Evolutionary conservation across 2,888 invertebrate genomes (phyloP).

Genomic region (Parasteatoda lunata): DNA sequence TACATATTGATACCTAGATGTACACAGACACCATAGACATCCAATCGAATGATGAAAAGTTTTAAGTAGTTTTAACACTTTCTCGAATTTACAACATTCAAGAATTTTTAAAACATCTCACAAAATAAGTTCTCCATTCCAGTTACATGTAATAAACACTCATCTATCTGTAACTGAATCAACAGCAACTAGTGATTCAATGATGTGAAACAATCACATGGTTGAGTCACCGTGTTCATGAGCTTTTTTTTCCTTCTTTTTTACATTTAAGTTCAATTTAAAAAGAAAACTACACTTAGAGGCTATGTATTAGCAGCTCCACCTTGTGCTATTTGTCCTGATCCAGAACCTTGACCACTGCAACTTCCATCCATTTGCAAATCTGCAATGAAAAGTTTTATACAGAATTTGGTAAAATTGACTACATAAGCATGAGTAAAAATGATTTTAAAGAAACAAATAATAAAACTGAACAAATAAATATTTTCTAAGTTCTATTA

Average conservation of each 20-base stretch:
- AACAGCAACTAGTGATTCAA: constrained; percentile 17
- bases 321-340: constrained; percentile 18
- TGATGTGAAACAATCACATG: neutral
- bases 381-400: constrained; percentile 21
- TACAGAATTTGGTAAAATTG: no score
- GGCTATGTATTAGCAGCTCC: constrained; percentile 50
- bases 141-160: neutral
- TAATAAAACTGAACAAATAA: no score
- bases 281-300: neutral
- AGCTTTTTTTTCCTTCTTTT: constrained; percentile 14
- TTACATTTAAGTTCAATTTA: neutral
- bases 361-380: constrained; percentile 51
- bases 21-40: neutral
- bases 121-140: neutral
- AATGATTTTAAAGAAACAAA: no score
- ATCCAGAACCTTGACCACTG: constrained; percentile 19
- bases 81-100: neutral
- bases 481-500: no score
- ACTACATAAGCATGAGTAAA: no score
- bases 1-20: neutral
- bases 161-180: constrained; percentile 15
- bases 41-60: neutral
- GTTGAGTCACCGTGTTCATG: constrained; percentile 15
- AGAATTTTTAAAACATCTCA: neutral
- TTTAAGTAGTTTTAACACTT: neutral